Base-by-base conservation (phyloP, 2,797 vertebrate genomes). In the Sebastiscus albofasciatus region DNA sequence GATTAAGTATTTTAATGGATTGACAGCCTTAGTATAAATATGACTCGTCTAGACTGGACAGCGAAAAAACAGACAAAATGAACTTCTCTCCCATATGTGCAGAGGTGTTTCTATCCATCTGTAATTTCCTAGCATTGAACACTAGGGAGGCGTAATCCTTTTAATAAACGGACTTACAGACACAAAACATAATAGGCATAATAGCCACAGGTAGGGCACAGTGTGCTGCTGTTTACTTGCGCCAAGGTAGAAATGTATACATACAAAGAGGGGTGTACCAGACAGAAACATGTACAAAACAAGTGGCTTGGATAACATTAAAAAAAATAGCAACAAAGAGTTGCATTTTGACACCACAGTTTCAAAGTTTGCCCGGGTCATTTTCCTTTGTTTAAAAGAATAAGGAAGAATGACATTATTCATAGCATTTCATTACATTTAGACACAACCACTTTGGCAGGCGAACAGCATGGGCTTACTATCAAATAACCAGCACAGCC, bases 401-500 rank as follows among this genome's bases (percentile, higher is more conserved):
- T 66, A 68, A 67, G 58, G 55, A 67, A 7, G 54, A 72, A 49
- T 61, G 29, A 75, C 61, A 73, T 67, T 77, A 77, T 81, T 80
- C 65, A 61, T 42, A 42, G 69, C 26, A 62, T 75, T 79, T 69
- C 34, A 84, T 77, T 81, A n/a, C 72, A 71, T 60, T 80, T 81
- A 55, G 72, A 46, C 42, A 66, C n/a, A 67, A 65, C 13, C 49
- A n/a, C 55, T 68, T 62, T 87, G 83, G 81, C 87, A 80, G 58
- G 34, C 33, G 0, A 70, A 77, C 64, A 68, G 60, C 18, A 42
- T 5, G 27, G 29, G 77, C 61, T 68, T 54, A 8, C 49, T 68
- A 82, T 82, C 49, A 83, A 81, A 86, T 65, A 59, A 46, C 52
- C 59, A 67, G 34, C 73, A 67, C 42, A 70, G 82, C 81, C 69